phyloP scores from a whole-genome alignment of 2,797 vertebrate genomes.

The Gymnoscopelus microlampas region DNA sequence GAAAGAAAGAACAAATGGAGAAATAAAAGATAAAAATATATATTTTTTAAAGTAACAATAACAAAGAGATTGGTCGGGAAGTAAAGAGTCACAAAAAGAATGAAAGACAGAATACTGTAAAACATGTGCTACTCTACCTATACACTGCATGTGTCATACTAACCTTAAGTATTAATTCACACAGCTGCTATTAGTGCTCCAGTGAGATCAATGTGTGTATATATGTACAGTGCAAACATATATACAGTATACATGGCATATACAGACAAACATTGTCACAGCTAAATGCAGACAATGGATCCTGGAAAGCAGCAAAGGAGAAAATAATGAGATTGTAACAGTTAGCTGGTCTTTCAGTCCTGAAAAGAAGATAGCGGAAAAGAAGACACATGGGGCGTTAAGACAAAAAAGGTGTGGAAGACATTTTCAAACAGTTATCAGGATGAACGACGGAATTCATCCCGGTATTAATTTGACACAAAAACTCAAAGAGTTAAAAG shows the following conservation, averaged over 20 bases:
- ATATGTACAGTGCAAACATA: slow-evolving; percentile 83
- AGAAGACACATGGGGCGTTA: slow-evolving; percentile 35
- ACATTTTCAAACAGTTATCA: slow-evolving; percentile 31
- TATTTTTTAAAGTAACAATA: no score
- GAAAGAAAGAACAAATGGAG: not conserved
- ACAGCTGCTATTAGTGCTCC: slow-evolving; percentile 66
- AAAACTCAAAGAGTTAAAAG: slow-evolving; percentile 30
- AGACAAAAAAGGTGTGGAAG: slow-evolving; percentile 34
- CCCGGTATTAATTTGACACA: slow-evolving; percentile 35
- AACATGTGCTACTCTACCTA: slow-evolving; percentile 7
- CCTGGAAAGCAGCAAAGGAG: slow-evolving; percentile 68
- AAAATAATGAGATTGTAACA: slow-evolving; percentile 42
- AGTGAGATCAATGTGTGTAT: slow-evolving; percentile 69
- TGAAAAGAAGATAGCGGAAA: slow-evolving; percentile 65
- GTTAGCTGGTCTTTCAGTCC: slow-evolving; percentile 69
- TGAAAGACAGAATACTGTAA: slow-evolving; percentile 22
- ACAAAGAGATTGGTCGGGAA: not conserved
- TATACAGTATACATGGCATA: slow-evolving; percentile 84
- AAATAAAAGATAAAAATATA: not conserved
- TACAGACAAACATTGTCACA: slow-evolving; percentile 65
- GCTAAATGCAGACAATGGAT: slow-evolving; percentile 58
- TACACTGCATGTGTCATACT: slow-evolving; percentile 18
- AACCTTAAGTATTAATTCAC: slow-evolving; percentile 49
- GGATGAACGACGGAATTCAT: slow-evolving; percentile 20
- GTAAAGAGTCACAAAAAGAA: slow-evolving; percentile 19